A percentile compares a stretch with the other conserved stretches of the same genome.
These are phyloP conservation scores for Ptychodera flava DNA, from an alignment of 35 echinoderm and acorn worm species.

Conservation along the genomic window DNA sequence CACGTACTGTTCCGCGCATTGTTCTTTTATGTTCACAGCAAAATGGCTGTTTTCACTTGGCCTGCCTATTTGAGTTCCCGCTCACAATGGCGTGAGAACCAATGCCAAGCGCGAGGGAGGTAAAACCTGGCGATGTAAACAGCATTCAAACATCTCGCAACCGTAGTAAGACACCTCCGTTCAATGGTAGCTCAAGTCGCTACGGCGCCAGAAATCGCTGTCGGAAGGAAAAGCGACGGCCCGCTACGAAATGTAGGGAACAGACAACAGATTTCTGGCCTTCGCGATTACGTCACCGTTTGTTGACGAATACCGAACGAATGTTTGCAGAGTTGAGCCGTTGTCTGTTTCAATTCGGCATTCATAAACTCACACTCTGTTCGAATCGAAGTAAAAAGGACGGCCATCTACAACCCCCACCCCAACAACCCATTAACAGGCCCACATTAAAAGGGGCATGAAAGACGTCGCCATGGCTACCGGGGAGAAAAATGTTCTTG, in stretches of 20 bases:
- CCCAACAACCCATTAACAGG: neutral
- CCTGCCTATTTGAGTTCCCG: no score
- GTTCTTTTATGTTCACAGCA: neutral
- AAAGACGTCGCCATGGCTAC: neutral
- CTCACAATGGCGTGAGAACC: neutral
- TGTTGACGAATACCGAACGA: neutral
- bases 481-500: neutral
- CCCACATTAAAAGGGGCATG: neutral
- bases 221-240: neutral
- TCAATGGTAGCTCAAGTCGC: neutral
- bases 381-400: neutral
- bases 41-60: neutral
- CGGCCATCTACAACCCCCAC: no score
- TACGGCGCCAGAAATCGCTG: neutral
- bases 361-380: neutral
- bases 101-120: neutral
- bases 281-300: neutral
- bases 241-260: neutral
- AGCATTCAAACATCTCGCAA: neutral
- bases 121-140: neutral
- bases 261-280: neutral
- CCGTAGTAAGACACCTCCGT: neutral
- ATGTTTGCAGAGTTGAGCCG: neutral
- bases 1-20: neutral
- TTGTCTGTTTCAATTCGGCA: neutral